phyloP scores from a whole-genome alignment of 2,888 invertebrate genomes.

The Tetragonula carbonaria region DNA sequence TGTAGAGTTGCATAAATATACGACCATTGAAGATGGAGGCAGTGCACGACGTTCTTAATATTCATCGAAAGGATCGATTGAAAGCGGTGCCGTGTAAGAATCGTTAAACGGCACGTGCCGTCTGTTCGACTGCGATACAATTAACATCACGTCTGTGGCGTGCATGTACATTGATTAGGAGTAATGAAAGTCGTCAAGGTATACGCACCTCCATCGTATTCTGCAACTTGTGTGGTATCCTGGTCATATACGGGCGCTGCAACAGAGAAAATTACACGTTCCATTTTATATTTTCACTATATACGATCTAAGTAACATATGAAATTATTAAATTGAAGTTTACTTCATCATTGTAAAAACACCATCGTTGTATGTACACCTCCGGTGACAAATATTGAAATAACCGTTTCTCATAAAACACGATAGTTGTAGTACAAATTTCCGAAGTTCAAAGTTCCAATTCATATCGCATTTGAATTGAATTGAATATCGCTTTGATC shows the following conservation, averaged over 20 bases:
- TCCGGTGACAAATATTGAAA: too few species aligned
- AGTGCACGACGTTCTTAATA: conserved; percentile 32
- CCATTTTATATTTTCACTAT: not conserved
- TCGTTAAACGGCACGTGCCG: conserved; percentile 36
- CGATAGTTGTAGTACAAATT: too few species aligned
- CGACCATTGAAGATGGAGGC: conserved; percentile 10
- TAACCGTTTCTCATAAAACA: too few species aligned
- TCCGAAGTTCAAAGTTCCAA: too few species aligned
- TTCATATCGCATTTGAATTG: too few species aligned
- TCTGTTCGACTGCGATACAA: conserved; percentile 37
- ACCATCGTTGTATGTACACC: too few species aligned
- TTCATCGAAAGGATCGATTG: conserved; percentile 54
- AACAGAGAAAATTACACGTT: conserved; percentile 61
- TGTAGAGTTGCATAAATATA: not conserved
- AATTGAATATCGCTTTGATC: too few species aligned
- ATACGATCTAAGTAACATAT: not conserved
- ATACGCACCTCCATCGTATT: conserved; percentile 80
- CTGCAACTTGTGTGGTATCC: conserved; percentile 82
- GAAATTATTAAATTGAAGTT: too few species aligned
- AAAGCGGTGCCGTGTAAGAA: conserved; percentile 32
- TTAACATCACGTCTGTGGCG: conserved; percentile 55
- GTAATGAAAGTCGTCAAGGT: conserved; percentile 45
- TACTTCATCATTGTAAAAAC: too few species aligned
- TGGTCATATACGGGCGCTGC: conserved; percentile 83
- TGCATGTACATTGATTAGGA: conserved; percentile 48